phyloP scores from a whole-genome alignment of 2,888 invertebrate genomes.

The Drosophila colorata region DNA sequence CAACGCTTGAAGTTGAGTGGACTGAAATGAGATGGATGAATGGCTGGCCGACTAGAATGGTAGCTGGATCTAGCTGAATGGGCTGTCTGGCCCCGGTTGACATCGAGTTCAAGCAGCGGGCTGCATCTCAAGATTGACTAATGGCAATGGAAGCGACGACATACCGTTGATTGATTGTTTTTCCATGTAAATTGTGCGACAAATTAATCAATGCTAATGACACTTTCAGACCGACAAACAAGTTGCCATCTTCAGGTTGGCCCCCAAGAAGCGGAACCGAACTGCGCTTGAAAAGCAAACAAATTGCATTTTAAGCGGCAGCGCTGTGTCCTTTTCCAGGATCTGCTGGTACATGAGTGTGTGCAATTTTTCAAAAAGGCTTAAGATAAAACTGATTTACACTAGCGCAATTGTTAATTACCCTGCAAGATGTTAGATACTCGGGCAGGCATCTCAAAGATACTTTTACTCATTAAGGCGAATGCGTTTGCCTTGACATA shows the following conservation, averaged over 20 bases:
- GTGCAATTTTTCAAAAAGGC: slow-evolving; percentile 70
- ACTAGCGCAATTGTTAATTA: slow-evolving; percentile 68
- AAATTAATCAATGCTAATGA: slow-evolving; percentile 86
- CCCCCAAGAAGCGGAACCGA: slow-evolving; percentile 28
- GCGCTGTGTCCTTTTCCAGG: slow-evolving; percentile 31
- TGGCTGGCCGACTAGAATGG: slow-evolving; percentile 23
- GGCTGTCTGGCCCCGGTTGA: slow-evolving; percentile 53
- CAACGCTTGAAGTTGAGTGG: slow-evolving; percentile 39
- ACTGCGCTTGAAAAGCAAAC: slow-evolving; percentile 38
- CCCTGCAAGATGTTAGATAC: slow-evolving; percentile 38
- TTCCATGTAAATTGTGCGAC: slow-evolving; percentile 80
- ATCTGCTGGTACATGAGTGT: slow-evolving; percentile 45
- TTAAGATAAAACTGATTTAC: slow-evolving; percentile 75
- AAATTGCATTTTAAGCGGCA: slow-evolving; percentile 78
- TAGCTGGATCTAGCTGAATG: slow-evolving; percentile 28
- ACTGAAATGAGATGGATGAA: slow-evolving; percentile 55
- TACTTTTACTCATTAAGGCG: slow-evolving; percentile 46
- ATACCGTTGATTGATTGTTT: slow-evolving; percentile 82
- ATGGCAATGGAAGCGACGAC: slow-evolving; percentile 59
- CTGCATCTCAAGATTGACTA: slow-evolving; percentile 78
- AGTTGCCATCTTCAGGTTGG: slow-evolving; percentile 62
- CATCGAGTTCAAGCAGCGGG: slow-evolving; percentile 70
- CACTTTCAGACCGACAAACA: slow-evolving; percentile 75
- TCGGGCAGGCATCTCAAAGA: slow-evolving; percentile 31
- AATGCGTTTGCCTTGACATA: slow-evolving; percentile 46